Evolutionary conservation across 2,888 invertebrate species (phyloP), one percentile per base, ranked within the genome.

Genomic region (Netelia melanura): DNA sequence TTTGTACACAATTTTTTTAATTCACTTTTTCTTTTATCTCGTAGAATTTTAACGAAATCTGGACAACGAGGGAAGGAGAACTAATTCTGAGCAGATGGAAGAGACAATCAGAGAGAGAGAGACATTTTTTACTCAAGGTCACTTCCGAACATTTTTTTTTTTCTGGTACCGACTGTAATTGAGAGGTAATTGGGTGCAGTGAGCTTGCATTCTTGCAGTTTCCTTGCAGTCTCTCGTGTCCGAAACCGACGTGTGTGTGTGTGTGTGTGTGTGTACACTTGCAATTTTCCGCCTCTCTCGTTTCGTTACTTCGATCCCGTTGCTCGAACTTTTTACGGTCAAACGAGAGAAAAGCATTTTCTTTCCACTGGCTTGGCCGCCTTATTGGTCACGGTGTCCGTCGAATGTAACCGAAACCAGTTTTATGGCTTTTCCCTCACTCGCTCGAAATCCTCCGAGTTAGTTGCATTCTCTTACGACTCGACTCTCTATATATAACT

Each of bases 121-220:
- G 23, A 62, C 58, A 17, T 48, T 58, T 17, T 52, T 68, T 61
- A 61, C 11, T 17, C 58, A 52, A 62, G 52, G 61, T 78, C 5
- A 17, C 68, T 25, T 5, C 14, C 14, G 17, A 38, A 70, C 44
- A 78, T 70, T 52, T 38, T 21, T 58, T 58, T 48, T 21, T 17
- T 11, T 48, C 48, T 48, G 11, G 44, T 48, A 67, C 44, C 38
- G 78, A 52, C 30, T 48, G 61, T 70, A 78, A 78, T 70, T 61
- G 78, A 78, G 30, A 44, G 70, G 62, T 78, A 70, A 78, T 68
- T 77, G 68, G 68, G 44, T 77, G 68, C 68, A 68, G 68, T 48
- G 48, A 1, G 9, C 6, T 9, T 9, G 48, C 14, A 48, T 48
- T 48, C 11, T 48, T 48, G 48, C 11, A 1, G 48, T 14, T 48